Base-by-base conservation (phyloP, 2,888 invertebrate genomes). In the Aricia artaxerxes region DNA sequence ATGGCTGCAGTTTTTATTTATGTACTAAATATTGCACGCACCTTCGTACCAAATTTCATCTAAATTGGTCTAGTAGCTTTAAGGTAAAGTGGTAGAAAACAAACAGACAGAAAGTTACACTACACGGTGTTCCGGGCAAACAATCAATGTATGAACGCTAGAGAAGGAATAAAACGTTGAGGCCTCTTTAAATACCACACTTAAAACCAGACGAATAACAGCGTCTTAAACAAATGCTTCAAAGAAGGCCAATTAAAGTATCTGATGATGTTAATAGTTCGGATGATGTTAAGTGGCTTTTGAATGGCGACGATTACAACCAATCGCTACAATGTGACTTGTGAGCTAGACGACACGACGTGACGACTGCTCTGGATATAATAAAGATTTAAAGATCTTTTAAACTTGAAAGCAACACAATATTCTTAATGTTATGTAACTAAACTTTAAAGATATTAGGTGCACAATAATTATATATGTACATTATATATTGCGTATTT, bases 261-360 rank as follows among this genome's bases (percentile, higher is more conserved):
- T 69, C 31, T 69, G 69, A 69, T 69, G 13, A 35, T 69, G 35
- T 69, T 11, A 69, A 69, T 69, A 69, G 35, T 69, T 69, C 13
- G 13, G 35, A 3, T 69, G 13, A 35, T 61, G 61, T 11, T 69
- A 44, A 61, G 31, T 40, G 57, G 78, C 57, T 73, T 73, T 78
- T 78, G 53, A 78, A 38, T 24, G 60, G 49, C 49, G 31, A n/a
- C 9, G 73, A 78, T 78, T 73, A 60, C 73, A 61, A 60, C 44
- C 73, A 44, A 24, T 73, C n/a, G 73, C 78, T 35, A 13, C 76
- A 57, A 3, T 35, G 64, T 69, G 69, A 31, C 57, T 76, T 57
- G 53, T 57, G 16, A 24, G 76, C 57, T 57, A 73, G 35, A 24
- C 73, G 78, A 60, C 78, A 78, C 78, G 24, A 24, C 78, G 75